Conservation (phyloP, 2,888 invertebrate species). For the Epirrhoe alternata region DNA sequence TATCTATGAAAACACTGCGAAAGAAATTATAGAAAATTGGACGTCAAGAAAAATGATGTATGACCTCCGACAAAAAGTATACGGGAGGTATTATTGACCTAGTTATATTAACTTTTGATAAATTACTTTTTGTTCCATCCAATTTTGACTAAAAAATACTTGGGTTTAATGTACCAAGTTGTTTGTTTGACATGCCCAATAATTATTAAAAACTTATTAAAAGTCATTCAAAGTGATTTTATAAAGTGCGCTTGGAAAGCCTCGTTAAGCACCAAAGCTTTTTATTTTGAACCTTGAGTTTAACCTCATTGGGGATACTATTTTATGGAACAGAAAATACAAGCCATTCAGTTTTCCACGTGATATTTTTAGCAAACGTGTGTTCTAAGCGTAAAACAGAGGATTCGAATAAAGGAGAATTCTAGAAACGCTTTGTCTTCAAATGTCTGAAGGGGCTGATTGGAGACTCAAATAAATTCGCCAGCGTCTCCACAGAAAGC, state of each 20-base stretch:
- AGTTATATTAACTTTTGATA: conserved; percentile 66
- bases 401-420: conserved; percentile 49
- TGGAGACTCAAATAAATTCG: conserved; percentile 77
- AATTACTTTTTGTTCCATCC: conserved; percentile 51
- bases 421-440: conserved; percentile 68
- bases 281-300: no score
- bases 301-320: no score
- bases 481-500: conserved; percentile 52
- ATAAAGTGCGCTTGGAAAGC: no score
- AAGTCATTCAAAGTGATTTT: no score
- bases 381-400: conserved; percentile 29
- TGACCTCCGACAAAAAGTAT: conserved; percentile 64
- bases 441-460: conserved; percentile 66
- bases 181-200: background rate
- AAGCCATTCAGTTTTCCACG: background rate
- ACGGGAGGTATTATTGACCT: conserved; percentile 59
- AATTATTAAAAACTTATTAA: background rate
- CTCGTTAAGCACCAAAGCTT: no score
- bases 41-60: conserved; percentile 77
- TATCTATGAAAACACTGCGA: conserved; percentile 39
- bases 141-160: conserved; percentile 25
- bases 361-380: conserved; percentile 18
- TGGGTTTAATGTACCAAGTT: conserved; percentile 34
- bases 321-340: background rate
- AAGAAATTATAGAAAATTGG: conserved; percentile 69